These are phyloP conservation scores for Morpho achilles DNA, from an alignment of 2,888 invertebrate species.

Conservation along the genomic window DNA sequence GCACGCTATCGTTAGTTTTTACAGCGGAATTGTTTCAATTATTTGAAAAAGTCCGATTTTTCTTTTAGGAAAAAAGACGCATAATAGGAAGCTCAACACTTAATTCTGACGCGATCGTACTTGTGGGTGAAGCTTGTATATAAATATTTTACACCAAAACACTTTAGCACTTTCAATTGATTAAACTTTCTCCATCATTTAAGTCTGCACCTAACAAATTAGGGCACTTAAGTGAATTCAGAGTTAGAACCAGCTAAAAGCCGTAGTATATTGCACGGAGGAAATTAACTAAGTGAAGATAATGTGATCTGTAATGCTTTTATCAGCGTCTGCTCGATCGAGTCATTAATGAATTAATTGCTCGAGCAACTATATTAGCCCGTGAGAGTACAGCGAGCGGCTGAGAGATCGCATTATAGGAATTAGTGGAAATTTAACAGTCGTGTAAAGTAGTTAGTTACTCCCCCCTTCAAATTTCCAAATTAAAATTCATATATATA, in stretches of 20 bases:
- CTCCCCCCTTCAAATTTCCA: too few relatives aligned
- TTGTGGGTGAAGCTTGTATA: too few relatives aligned
- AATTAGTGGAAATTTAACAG: background rate
- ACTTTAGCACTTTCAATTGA: too few relatives aligned
- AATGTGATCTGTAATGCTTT: conserved; percentile 46
- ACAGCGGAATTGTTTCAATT: too few relatives aligned
- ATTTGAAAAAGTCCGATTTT: too few relatives aligned
- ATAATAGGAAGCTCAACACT: too few relatives aligned
- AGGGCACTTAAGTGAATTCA: conserved; percentile 11
- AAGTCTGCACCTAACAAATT: conserved; percentile 29
- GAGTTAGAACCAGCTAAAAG: conserved; percentile 17
- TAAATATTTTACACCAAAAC: too few relatives aligned
- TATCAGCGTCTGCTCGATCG: conserved; percentile 43
- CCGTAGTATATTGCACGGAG: conserved; percentile 14
- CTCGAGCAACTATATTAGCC: conserved; percentile 43
- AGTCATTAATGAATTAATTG: conserved; percentile 50
- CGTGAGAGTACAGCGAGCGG: conserved; percentile 19
- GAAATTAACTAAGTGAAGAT: conserved; percentile 36
- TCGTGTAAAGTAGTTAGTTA: background rate
- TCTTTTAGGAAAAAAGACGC: too few relatives aligned
- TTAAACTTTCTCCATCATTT: conserved; percentile 4
- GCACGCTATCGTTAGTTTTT: too few relatives aligned
- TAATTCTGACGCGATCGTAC: too few relatives aligned
- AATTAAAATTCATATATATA: too few relatives aligned
- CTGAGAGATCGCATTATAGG: conserved; percentile 1